Percentiles rank a stretch among this genome's conserved stretches.
phyloP scores from a whole-genome alignment of 92 coral and sea anemone genomes.

The Palythoa grandiflora region DNA sequence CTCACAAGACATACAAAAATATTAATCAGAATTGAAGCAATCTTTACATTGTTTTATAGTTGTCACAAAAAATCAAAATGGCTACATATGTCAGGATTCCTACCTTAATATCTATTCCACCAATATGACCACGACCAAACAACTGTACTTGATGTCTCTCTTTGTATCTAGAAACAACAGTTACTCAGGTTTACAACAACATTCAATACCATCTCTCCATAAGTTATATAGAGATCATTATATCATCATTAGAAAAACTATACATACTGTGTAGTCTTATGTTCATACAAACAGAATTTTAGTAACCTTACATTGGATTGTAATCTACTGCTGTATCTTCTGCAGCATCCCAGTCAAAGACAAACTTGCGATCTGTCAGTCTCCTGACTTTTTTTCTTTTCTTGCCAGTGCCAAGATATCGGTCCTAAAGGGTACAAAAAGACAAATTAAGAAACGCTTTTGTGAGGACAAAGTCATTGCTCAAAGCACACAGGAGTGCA shows the following conservation, averaged over 20 bases:
- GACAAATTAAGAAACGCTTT: neutral
- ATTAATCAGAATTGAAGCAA: neutral
- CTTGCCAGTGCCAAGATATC: slow-evolving; percentile 89
- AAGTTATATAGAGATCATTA: too few relatives aligned
- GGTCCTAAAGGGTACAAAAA: slow-evolving; percentile 62
- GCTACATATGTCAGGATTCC: neutral
- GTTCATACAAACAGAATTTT: neutral
- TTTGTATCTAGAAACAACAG: slow-evolving; percentile 66
- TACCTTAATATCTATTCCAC: slow-evolving; percentile 99
- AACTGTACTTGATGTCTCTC: slow-evolving; percentile 92
- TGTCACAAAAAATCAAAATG: too few relatives aligned
- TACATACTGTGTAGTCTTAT: neutral
- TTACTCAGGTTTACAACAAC: neutral
- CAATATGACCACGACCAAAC: slow-evolving; percentile 99
- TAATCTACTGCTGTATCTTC: slow-evolving; percentile 98
- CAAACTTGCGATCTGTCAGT: slow-evolving; percentile 96
- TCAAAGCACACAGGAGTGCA: too few relatives aligned
- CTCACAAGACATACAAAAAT: too few relatives aligned
- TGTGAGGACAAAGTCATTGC: neutral
- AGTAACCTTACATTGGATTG: slow-evolving; percentile 81
- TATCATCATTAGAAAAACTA: too few relatives aligned
- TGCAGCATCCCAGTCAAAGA: slow-evolving; percentile 97
- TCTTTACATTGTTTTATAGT: neutral
- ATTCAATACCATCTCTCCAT: neutral
- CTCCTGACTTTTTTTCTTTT: slow-evolving; percentile 92